These are phyloP conservation scores for Eunapius fragilis DNA, from an alignment of 37 sponge, comb jelly and placozoan species.

Conservation along the genomic window DNA sequence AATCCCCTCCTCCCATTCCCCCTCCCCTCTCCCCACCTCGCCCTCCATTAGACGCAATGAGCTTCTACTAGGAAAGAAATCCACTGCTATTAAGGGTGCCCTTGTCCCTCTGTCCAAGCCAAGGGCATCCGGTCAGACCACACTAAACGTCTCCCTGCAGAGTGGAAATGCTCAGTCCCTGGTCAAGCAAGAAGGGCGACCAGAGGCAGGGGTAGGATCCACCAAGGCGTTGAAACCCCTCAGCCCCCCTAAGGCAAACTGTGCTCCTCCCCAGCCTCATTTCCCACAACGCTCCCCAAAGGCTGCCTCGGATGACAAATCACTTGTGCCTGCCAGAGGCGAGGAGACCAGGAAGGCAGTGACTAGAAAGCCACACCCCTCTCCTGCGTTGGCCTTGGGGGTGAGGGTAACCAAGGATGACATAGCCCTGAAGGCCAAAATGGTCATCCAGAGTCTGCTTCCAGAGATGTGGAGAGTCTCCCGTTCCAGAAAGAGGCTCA, in stretches of 20 bases:
- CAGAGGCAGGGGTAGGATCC: not conserved
- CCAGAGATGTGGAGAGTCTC: constrained; percentile 38
- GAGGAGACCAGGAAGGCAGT: not conserved
- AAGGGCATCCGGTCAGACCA: not conserved
- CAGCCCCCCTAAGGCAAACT: not conserved
- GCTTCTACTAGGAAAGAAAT: constrained; percentile 1
- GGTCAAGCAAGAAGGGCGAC: not conserved
- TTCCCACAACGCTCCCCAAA: not conserved
- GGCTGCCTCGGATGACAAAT: not conserved
- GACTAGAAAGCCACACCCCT: not conserved
- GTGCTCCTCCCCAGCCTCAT: not conserved
- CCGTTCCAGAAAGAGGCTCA: constrained; percentile 47
- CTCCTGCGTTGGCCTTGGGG: not conserved
- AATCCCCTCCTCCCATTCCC: not conserved
- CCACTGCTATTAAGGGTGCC: not conserved
- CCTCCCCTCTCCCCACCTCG: not conserved
- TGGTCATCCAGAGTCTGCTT: constrained; percentile 43
- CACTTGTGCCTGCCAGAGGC: not conserved
- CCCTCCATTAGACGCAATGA: constrained; percentile 14
- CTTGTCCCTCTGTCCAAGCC: not conserved
- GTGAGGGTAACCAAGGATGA: constrained; percentile 67
- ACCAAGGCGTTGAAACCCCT: not conserved
- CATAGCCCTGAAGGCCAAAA: constrained; percentile 53
- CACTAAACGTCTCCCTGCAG: not conserved
- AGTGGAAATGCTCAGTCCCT: not conserved